Evolutionary conservation across 2,888 invertebrate genomes (phyloP).

Genomic region (Bugulina stolonifera): DNA sequence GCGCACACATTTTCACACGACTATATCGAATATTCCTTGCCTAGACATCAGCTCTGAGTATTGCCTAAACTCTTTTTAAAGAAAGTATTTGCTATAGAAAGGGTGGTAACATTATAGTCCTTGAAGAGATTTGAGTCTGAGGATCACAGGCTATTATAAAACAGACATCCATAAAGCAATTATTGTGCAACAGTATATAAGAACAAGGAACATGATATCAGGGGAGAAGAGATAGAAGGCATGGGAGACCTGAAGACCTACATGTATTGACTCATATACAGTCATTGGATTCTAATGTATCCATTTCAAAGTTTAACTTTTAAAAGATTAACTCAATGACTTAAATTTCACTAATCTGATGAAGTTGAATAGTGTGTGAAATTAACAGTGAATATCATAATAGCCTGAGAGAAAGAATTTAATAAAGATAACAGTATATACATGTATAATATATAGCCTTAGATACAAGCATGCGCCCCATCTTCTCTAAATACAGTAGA

Average conservation of each 20-base stretch:
- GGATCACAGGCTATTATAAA: not conserved
- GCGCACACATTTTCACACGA: constrained; percentile 1
- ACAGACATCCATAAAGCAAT: not conserved
- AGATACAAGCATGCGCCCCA: no score
- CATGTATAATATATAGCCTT: no score
- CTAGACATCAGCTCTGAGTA: not conserved
- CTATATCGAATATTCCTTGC: not conserved
- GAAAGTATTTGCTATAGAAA: not conserved
- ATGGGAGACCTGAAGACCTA: not conserved
- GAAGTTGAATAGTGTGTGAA: constrained; percentile 5
- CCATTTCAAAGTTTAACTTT: constrained; percentile 14
- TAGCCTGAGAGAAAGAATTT: no score
- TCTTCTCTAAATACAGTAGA: no score
- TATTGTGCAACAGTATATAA: constrained; percentile 24
- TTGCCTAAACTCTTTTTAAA: not conserved
- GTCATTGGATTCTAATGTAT: not conserved
- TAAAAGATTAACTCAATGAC: not conserved
- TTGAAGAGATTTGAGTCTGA: not conserved
- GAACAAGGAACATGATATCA: not conserved
- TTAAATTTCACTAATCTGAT: constrained; percentile 10
- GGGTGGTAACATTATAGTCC: not conserved
- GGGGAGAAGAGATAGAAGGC: not conserved
- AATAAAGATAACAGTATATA: no score
- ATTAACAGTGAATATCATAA: no score
- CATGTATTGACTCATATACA: not conserved